These are phyloP conservation scores for Peromyscus californicus DNA, from an alignment of 2,113 vertebrate species.

Conservation along the genomic window DNA sequence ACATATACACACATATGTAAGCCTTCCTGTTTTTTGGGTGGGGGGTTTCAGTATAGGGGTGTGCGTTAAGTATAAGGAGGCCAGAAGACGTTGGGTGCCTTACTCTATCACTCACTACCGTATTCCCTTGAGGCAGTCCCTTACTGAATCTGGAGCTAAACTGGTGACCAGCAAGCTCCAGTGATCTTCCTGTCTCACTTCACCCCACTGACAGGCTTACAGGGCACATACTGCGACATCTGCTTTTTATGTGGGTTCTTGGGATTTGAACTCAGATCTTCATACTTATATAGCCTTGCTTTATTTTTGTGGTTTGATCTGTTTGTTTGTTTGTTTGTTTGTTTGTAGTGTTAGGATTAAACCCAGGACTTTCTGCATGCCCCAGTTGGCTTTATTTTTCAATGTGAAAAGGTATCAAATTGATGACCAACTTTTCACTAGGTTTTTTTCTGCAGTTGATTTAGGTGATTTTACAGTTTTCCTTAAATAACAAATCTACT, in stretches of 20 bases:
- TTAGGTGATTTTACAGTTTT: constrained; percentile 14
- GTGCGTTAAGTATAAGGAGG: background rate
- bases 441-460: background rate
- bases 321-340: background rate
- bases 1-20: background rate
- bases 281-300: background rate
- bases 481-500: background rate
- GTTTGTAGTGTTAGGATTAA: background rate
- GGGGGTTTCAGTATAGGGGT: background rate
- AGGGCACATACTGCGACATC: background rate
- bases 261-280: background rate
- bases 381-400: background rate
- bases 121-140: background rate
- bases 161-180: background rate
- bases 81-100: background rate
- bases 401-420: background rate
- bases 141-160: background rate
- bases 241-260: background rate
- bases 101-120: background rate
- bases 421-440: background rate
- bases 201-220: background rate
- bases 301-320: background rate
- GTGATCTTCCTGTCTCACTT: background rate
- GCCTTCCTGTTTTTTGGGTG: background rate
- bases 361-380: background rate